Base-by-base conservation (phyloP, 2,888 invertebrate species). In the Podabrus alpinus region DNA sequence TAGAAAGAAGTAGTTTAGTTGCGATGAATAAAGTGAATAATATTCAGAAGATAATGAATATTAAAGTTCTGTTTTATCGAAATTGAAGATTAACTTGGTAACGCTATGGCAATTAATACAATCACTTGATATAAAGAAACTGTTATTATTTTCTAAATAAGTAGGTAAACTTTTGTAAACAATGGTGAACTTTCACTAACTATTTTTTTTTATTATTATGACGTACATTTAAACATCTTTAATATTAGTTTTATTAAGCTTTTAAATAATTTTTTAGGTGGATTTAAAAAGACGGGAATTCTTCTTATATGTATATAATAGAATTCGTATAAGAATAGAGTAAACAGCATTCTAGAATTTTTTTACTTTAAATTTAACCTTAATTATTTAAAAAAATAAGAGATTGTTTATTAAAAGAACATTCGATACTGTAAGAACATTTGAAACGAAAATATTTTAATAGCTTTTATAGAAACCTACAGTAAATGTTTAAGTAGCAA, bases 1-100 rank as follows among this genome's bases (percentile, higher is more conserved):
- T 29, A 16, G 67, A 67, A 71, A 71, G 66, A 71, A 60, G 71
- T 17, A 24, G 66, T 61, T 59, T 67, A 25, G 60, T 7, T 17
- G 59, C 45, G 24, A 25, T 66, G 71, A 13, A 16, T 15, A 16
- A 62, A 25, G 60, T 13, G 15, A 45, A 45, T 45, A 45, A n/a
- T 45, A 45, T 45, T 45, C 11, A 25, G 10, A 13, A n/a, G 45
- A n/a, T 3, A 45, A n/a, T 45, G 1, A 29, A 29, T n/a, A 13
- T n/a, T 4, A 45, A 7, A 3, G 45, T 4, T 13, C 0, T 13
- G 29, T 13, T 29, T 29, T 5, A 29, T 29, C 1, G n/a, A n/a
- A 45, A 45, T 45, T 45, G 2, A 45, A 21, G 66, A 66, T 9
- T 66, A 21, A 62, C 9, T 24, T 13, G 19, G 66, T 15, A 19